Base-by-base conservation (phyloP, 2,113 vertebrate species). In the Oncorhynchus kisutch region DNA sequence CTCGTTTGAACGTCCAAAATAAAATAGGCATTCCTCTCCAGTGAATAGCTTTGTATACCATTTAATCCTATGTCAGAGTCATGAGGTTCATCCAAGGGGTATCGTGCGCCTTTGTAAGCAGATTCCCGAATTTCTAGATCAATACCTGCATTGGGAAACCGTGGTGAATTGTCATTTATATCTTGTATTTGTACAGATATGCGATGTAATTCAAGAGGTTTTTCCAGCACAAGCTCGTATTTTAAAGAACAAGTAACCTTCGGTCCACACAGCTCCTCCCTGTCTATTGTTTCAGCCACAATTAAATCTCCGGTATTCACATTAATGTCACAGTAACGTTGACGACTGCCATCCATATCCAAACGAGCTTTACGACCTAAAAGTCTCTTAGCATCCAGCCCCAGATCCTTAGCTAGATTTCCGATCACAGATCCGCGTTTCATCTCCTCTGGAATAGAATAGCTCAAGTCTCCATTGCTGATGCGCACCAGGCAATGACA, bases 271-370 rank as follows among this genome's bases (percentile, higher is more conserved):
- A 95, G 90, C 76, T 91, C 90, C 84, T 95, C 95, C 49, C 95
- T 90, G 51, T 96, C 95, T 82, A 96, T 92, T 45, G 93, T 90
- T 67, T 94, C 94, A 27, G 85, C 91, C 78, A 95, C 92, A 54
- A 93, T 87, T 87, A 96, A 85, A 83, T 92, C 84, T 8, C 95
- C 95, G 34, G 80, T 94, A 76, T 82, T 77, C 76, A 93, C 74
- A 80, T 93, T 92, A 66, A 94, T 89, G 80, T 90, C 92, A 89
- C 95, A 94, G 89, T 93, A 94, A 39, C 57, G 72, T 73, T 66
- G 45, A 39, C 71, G 67, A 70, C 54, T 89, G 75, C 88, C 79
- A 71, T 77, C 71, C 27, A 84, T 87, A 54, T 90, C 68, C 54
- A 92, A 84, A 74, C 86, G 84, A 49, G 84, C 78, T 70, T 87